Evolutionary conservation across 2,113 vertebrate genomes (phyloP), one percentile per base, ranked within the genome.

Genomic region (Notarius lentiginosus): DNA sequence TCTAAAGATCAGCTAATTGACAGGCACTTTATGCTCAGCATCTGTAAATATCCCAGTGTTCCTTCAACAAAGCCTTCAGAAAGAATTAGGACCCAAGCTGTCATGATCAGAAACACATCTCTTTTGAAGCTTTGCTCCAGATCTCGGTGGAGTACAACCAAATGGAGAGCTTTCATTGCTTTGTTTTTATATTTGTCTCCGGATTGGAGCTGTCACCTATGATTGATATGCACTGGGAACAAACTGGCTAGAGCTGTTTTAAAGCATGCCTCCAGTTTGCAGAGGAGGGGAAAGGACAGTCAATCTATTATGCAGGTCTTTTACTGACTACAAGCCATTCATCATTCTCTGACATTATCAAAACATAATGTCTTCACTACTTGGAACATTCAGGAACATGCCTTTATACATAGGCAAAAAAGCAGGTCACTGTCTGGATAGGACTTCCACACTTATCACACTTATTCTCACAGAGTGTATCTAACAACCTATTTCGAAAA

Each of bases 341-440:
- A 87, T 87, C 84, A 89, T 83, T 55, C 84, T 83, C 73, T 87
- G 83, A 87, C 27, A 79, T 24, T 82, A 76, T 82, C 56, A 58
- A 58, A 76, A 60, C 56, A 61, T 79, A 70, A 63, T 22, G 27
- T 72, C 86, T 51, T 55, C 4, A 4, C 63, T 20, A 83, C 61
- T 51, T 14, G 12, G 81, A 81, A 47, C 70, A 70, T 84, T 70
- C 61, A 34, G 58, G 47, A 63, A 55, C 18, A 61, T 85, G 58
- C 53, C 51, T 70, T 76, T 81, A 75, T 63, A 81, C 34, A 34
- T 7, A n/a, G 70, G 41, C 30, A 20, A 51, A 83, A 15, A 11
- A 30, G n/a, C 1, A 85, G n/a, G 84, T 8, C 18, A 11, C 14
- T 53, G 56, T 41, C 79, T 53, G 12, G 72, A 82, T 58, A 60